These are phyloP conservation scores for Acrossocheilus fasciatus DNA, from an alignment of 2,797 vertebrate species.

Conservation along the genomic window DNA sequence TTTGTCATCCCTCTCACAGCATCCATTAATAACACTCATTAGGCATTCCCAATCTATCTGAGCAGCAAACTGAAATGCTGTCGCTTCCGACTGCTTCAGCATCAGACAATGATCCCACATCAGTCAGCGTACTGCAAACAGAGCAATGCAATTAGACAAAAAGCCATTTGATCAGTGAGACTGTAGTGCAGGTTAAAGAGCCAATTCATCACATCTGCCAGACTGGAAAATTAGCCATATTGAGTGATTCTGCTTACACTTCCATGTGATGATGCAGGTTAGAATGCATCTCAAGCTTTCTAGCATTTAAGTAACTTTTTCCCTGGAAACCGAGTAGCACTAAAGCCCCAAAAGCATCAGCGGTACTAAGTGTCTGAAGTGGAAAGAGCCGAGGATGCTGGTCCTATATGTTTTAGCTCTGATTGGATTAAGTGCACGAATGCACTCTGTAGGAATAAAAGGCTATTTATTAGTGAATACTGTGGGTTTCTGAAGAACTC, in stretches of 20 bases:
- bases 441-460: conserved; percentile 19
- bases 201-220: conserved; percentile 70
- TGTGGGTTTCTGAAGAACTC: conserved; percentile 3
- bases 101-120: conserved; percentile 67
- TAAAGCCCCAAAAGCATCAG: not conserved
- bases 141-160: conserved; percentile 77
- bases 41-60: conserved; percentile 67
- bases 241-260: conserved; percentile 38
- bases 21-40: conserved; percentile 76
- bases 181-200: conserved; percentile 68
- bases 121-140: conserved; percentile 68
- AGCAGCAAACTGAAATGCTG: conserved; percentile 57
- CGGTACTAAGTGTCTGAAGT: not conserved
- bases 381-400: not conserved
- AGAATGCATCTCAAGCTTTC: not conserved
- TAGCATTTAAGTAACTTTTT: not conserved
- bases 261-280: not conserved
- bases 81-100: conserved; percentile 59
- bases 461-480: not conserved
- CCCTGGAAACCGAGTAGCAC: not conserved
- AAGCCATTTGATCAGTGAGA: conserved; percentile 75
- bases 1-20: conserved; percentile 58
- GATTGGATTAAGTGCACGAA: not conserved
- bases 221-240: conserved; percentile 41
- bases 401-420: not conserved